Evolutionary conservation across 1,140 invertebrate genomes (phyloP), one percentile per base, ranked within the genome.

Genomic region (Ceratina calcarata): DNA sequence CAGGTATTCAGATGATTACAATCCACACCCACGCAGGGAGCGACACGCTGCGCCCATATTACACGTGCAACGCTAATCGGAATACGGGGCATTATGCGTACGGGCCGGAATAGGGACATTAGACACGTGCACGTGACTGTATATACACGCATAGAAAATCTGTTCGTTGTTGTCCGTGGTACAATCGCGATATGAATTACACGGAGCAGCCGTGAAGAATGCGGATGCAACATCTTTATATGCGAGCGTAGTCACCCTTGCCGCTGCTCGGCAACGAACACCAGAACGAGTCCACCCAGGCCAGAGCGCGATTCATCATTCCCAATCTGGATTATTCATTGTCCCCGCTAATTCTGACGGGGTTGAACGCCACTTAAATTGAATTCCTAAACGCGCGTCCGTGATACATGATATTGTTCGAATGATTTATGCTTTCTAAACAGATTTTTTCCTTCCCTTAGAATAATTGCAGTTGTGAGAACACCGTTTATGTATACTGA

Each of bases 41-140:
- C 73, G 74, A 73, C 82, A 70, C 80, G 74, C 60, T 84, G 78
- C 78, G 66, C 57, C 78, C 67, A 68, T 79, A 76, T 86, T 74
- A 85, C 84, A 85, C 83, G 83, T 78, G 84, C 74, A 45, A 66
- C 83, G 60, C 80, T 85, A 86, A 86, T 86, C 84, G 75, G 83
- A 75, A 86, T 85, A 82, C 71, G 60, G 67, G 37, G 51, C 66
- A 73, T 84, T 81, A 78, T 74, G 76, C 65, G 66, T 7, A 81
- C 65, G 58, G 57, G 66, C 53, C 67, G 79, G 83, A 85, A 78
- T 86, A 85, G 80, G 75, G 84, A 82, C 78, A 85, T 86, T 86
- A 86, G 83, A 74, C 84, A 86, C 84, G 84, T 86, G 84, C 75
- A 67, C 61, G 18, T n/a, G 69, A 61, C 53, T 24, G 24, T 60